Evolutionary conservation across 1,140 invertebrate species (phyloP).

Genomic region (Nasonia longicornis): DNA sequence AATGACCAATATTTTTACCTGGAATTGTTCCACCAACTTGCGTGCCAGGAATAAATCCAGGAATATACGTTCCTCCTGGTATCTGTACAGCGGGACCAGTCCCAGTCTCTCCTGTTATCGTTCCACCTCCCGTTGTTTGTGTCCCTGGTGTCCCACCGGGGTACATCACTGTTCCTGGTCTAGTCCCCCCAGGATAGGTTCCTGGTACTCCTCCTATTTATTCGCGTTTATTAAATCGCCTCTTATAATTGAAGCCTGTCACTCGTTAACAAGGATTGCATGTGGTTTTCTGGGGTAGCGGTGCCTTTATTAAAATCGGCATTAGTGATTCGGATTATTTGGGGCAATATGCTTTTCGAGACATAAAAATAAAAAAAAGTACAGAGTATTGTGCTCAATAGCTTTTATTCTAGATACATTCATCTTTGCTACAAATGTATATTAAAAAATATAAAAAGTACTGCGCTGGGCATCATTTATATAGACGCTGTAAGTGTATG

Average conservation of each 20-base stretch:
- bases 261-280: background rate
- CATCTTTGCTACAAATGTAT: background rate
- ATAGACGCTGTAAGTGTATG: background rate
- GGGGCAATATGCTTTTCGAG: background rate
- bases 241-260: background rate
- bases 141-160: constrained; percentile 40
- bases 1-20: background rate
- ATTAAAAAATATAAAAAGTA: constrained; percentile 3
- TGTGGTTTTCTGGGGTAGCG: background rate
- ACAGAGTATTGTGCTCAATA: constrained; percentile 16
- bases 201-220: constrained; percentile 19
- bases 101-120: background rate
- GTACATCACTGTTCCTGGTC: constrained; percentile 19
- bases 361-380: constrained; percentile 20
- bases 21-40: background rate
- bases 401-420: constrained; percentile 35
- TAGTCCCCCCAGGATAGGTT: background rate
- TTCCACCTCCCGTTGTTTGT: background rate
- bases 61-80: constrained; percentile 33
- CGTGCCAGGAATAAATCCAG: background rate
- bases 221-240: background rate
- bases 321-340: constrained; percentile 29
- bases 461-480: background rate
- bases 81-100: constrained; percentile 18
- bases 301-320: background rate